Percentiles rank a stretch among this genome's conserved stretches.
Conservation (phyloP, 2,113 vertebrate genomes). For the Solea solea region DNA sequence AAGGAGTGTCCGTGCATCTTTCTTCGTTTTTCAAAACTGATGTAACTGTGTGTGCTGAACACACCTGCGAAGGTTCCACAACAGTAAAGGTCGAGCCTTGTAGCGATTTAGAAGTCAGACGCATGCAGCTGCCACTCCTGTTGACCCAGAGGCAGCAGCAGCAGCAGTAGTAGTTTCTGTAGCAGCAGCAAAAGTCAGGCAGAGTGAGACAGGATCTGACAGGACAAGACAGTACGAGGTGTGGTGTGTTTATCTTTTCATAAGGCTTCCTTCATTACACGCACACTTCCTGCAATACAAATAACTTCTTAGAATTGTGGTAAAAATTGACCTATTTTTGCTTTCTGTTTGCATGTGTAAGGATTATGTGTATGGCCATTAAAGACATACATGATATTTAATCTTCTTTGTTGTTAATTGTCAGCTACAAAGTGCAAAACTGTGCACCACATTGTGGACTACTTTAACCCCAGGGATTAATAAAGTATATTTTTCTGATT, state of each 20-base stretch:
- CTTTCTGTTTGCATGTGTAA: not conserved
- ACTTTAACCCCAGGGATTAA: no score
- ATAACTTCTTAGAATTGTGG: slow-evolving; percentile 51
- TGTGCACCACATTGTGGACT: no score
- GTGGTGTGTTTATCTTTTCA: slow-evolving; percentile 76
- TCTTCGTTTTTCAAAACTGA: slow-evolving; percentile 17
- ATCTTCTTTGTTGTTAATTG: no score
- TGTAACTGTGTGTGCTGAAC: slow-evolving; percentile 22
- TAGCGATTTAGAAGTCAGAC: slow-evolving; percentile 13
- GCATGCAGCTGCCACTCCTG: slow-evolving; percentile 36
- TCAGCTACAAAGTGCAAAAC: no score
- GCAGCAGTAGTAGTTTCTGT: slow-evolving; percentile 11
- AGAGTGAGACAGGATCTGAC: slow-evolving; percentile 69
- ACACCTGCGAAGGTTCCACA: slow-evolving; percentile 31
- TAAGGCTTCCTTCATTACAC: slow-evolving; percentile 71
- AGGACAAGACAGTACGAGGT: slow-evolving; percentile 75
- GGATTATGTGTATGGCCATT: not conserved
- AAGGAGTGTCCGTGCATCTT: slow-evolving; percentile 37
- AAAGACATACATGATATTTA: no score
- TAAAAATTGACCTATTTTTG: slow-evolving; percentile 49
- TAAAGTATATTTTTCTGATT: no score
- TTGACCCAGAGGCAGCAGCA: slow-evolving; percentile 48
- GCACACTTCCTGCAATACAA: slow-evolving; percentile 66
- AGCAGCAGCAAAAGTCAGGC: slow-evolving; percentile 38
- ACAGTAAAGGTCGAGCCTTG: not conserved